phyloP scores from a whole-genome alignment of 2,797 vertebrate genomes.

The Rhabdomys pumilio region DNA sequence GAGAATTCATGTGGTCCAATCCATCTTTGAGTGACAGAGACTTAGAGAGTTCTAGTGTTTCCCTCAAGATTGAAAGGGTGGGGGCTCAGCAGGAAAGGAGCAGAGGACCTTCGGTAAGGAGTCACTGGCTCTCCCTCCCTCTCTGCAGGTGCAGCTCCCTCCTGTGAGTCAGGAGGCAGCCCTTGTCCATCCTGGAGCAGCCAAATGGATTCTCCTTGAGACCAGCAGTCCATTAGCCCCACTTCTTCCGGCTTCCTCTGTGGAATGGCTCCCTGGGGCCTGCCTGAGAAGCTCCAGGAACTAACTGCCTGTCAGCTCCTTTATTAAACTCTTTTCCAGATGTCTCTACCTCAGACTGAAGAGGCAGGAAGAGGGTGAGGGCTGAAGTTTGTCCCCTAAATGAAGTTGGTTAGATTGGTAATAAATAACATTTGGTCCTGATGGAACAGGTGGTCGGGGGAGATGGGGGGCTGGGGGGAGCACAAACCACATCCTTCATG shows the following conservation, averaged over 20 bases:
- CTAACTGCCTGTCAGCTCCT: conserved; percentile 78
- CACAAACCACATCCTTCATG: background rate
- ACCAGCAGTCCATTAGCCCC: conserved; percentile 66
- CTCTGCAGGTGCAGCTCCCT: conserved; percentile 50
- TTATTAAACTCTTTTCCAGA: conserved; percentile 85
- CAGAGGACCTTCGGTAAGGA: background rate
- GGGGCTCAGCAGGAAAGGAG: background rate
- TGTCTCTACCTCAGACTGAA: conserved; percentile 75
- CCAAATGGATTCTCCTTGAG: conserved; percentile 62
- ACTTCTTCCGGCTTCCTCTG: conserved; percentile 77
- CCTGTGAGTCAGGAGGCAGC: conserved; percentile 34
- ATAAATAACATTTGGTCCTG: conserved; percentile 59
- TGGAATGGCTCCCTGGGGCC: conserved; percentile 79
- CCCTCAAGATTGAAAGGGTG: background rate
- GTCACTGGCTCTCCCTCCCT: background rate
- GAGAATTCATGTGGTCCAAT: conserved; percentile 41
- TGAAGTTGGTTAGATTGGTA: conserved; percentile 2
- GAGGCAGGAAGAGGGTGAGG: conserved; percentile 51
- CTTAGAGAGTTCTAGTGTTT: background rate
- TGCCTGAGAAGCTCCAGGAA: conserved; percentile 72
- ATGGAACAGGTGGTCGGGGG: conserved; percentile 49
- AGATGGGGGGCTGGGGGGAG: background rate
- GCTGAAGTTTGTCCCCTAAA: conserved; percentile 53
- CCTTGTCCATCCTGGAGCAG: conserved; percentile 43
- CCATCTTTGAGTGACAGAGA: background rate